Conservation (phyloP, 2,113 vertebrate species). For the Micronycteris hirsuta region DNA sequence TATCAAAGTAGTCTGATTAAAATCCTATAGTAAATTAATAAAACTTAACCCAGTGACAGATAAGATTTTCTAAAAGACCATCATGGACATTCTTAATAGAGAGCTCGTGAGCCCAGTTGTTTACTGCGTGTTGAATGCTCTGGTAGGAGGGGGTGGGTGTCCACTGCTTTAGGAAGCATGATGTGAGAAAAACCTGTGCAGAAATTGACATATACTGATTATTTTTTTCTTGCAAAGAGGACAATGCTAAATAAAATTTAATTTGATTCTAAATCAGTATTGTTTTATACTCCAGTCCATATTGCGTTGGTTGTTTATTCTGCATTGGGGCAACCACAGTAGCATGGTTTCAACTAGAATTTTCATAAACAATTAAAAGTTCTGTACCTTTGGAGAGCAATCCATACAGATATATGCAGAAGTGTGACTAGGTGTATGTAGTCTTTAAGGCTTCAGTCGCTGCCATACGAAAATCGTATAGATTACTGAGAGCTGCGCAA, state of each 20-base stretch:
- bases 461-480: background rate
- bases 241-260: background rate
- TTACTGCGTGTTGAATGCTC: rapidly evolving
- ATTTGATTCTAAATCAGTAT: background rate
- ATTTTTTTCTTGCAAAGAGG: background rate
- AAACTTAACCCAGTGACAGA: background rate
- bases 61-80: background rate
- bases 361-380: background rate
- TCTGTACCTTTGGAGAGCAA: background rate
- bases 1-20: background rate
- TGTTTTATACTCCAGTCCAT: background rate
- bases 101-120: background rate
- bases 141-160: background rate
- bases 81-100: background rate
- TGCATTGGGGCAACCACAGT: background rate
- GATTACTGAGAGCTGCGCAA: background rate
- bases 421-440: background rate
- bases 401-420: background rate
- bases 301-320: background rate
- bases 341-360: background rate
- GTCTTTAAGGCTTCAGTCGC: background rate
- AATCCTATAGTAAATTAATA: background rate
- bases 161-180: background rate
- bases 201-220: background rate
- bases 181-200: background rate